phyloP scores from a whole-genome alignment of 2,797 vertebrate genomes.

The Acipenser oxyrinchus region DNA sequence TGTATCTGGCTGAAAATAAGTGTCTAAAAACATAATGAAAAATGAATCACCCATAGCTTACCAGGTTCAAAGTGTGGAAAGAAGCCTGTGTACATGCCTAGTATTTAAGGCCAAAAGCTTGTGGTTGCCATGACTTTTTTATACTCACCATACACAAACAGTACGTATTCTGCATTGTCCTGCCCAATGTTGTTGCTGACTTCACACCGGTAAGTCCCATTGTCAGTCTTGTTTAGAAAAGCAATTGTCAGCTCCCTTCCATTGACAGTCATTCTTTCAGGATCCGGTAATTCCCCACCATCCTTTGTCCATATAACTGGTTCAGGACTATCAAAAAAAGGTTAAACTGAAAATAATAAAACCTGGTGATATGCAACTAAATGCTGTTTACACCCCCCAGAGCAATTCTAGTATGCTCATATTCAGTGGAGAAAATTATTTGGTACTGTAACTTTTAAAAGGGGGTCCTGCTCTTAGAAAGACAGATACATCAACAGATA shows the following conservation, averaged over 20 bases:
- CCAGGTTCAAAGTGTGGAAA: neutral
- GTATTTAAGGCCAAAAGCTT: neutral
- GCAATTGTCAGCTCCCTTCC: constrained; percentile 90
- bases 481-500: too few relatives aligned
- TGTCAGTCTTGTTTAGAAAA: constrained; percentile 94
- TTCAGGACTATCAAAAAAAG: constrained; percentile 69
- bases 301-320: constrained; percentile 96
- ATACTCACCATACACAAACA: constrained; percentile 94
- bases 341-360: neutral
- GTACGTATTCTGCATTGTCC: constrained; percentile 85
- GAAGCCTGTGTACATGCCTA: too few relatives aligned
- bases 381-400: too few relatives aligned
- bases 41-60: neutral
- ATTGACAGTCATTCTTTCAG: constrained; percentile 93
- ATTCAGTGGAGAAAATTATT: too few relatives aligned
- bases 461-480: too few relatives aligned
- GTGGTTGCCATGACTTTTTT: neutral
- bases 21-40: neutral
- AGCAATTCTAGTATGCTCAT: too few relatives aligned
- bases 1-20: neutral
- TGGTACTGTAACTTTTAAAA: too few relatives aligned
- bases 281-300: constrained; percentile 88
- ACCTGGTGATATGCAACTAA: too few relatives aligned
- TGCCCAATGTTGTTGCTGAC: constrained; percentile 90
- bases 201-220: constrained; percentile 95